Evolutionary conservation across 2,888 invertebrate species (phyloP), one percentile per base, ranked within the genome.

Genomic region (Caprella mutica): DNA sequence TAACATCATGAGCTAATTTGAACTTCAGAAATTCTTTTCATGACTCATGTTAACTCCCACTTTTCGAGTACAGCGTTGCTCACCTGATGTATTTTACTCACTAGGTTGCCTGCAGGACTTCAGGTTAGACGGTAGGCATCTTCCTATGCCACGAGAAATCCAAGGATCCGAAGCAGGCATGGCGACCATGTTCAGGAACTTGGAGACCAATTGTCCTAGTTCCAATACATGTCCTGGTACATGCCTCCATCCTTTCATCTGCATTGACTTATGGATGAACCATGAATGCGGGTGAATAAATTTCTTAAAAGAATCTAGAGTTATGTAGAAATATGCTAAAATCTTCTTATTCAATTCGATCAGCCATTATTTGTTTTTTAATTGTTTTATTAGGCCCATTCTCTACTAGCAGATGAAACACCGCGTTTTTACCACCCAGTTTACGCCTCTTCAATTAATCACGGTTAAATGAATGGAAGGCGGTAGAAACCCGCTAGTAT

Each of bases 251-350:
- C 91, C 89, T 12, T 91, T 92, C 73, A 90, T 90, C 70, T 96
- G 93, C 75, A 86, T 90, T 65, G 94, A 92, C 75, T 81, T 96
- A 14, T 97, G 97, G 96, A 96, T 96, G 74, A 88, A 90, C 75
- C 91, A 92, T 71, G 93, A 94, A 73, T 97, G 97, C 90, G 91
- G 93, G 90, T 97, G 77, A 85, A 90, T 85, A 72, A 14, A n/a
- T 8, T 33, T 8, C 9, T n/a, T n/a, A n/a, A n/a, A n/a, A n/a
- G n/a, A n/a, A n/a, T n/a, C n/a, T n/a, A n/a, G n/a, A n/a, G n/a
- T n/a, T n/a, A n/a, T n/a, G n/a, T n/a, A n/a, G n/a, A n/a, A n/a
- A n/a, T n/a, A n/a, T n/a, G n/a, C n/a, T n/a, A n/a, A n/a, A n/a
- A n/a, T n/a, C n/a, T n/a, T n/a, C n/a, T n/a, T n/a, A n/a, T n/a